Conservation (phyloP, 2,888 invertebrate species). For the Cheilosia pagana region DNA sequence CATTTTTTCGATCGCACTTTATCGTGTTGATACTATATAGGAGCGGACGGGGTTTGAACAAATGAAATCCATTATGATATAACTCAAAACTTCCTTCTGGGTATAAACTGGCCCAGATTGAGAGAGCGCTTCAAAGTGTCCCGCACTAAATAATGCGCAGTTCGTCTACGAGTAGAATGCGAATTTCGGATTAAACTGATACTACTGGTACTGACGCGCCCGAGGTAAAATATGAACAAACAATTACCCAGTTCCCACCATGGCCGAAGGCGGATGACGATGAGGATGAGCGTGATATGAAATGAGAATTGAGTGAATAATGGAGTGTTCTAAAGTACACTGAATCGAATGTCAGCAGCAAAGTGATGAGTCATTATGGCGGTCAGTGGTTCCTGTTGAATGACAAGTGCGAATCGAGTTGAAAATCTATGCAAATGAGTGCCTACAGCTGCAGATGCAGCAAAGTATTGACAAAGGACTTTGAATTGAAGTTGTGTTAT, state of each 20-base stretch:
- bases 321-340: constrained; percentile 20
- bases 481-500: background rate
- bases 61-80: constrained; percentile 67
- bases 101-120: constrained; percentile 34
- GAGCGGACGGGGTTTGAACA: constrained; percentile 5
- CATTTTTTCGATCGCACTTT: background rate
- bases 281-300: constrained; percentile 5
- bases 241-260: constrained; percentile 4
- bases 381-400: constrained; percentile 8
- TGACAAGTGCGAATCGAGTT: constrained; percentile 26
- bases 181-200: constrained; percentile 57
- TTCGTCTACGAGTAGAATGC: constrained; percentile 45
- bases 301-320: constrained; percentile 15
- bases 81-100: constrained; percentile 11
- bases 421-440: constrained; percentile 23
- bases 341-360: constrained; percentile 28
- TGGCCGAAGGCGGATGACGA: background rate
- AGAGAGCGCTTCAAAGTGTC: constrained; percentile 51
- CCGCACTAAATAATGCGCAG: constrained; percentile 51
- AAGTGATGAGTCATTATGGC: constrained; percentile 37
- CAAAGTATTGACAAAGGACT: constrained; percentile 33
- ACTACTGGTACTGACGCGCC: constrained; percentile 22
- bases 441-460: background rate
- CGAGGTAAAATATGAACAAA: constrained; percentile 46
- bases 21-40: background rate